Base-by-base conservation (phyloP, 2,888 invertebrate genomes). In the Acrobasis suavella region DNA sequence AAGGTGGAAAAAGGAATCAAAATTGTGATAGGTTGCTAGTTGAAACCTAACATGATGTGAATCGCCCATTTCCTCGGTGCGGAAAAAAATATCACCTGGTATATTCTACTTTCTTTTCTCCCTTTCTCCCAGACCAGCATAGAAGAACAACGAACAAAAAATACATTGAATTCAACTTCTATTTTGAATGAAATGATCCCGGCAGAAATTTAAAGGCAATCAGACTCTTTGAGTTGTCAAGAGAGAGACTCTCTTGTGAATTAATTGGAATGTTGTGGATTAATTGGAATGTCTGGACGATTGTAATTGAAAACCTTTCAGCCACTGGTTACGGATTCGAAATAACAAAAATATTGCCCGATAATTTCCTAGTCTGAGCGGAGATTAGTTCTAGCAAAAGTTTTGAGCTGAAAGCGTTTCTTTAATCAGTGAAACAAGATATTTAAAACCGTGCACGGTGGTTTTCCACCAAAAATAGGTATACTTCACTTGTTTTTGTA, bases 251-350 rank as follows among this genome's bases (percentile, higher is more conserved):
- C 67, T 66, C 64, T 69, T 62, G 64, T 56, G 37, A 66, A 71
- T 68, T 71, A 78, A 79, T 75, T 76, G 71, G 72, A n/a, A 75
- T 69, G 22, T 22, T 22, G 22, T 22, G 22, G 22, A 22, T 62
- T 69, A 72, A 72, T 72, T 60, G 51, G 61, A 63, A 67, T 46
- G 46, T 46, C 46, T 46, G 46, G 46, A 67, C 58, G 15, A 52
- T 55, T 52, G 52, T 76, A 76, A 79, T 77, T 77, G 72, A 63
- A 75, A 76, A 72, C 71, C 69, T 73, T 73, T 69, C 67, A 63
- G 69, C 8, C 8, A 68, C 65, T 71, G 66, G 62, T 63, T 63
- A 63, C 54, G 62, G 65, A 55, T 62, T 64, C 50, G 39, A 39
- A 49, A 51, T 52, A 51, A 62, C 65, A 64, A 62, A 65, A 67